Evolutionary conservation across 2,797 vertebrate species (phyloP).

Genomic region (Cynodonichthys magdalenae): DNA sequence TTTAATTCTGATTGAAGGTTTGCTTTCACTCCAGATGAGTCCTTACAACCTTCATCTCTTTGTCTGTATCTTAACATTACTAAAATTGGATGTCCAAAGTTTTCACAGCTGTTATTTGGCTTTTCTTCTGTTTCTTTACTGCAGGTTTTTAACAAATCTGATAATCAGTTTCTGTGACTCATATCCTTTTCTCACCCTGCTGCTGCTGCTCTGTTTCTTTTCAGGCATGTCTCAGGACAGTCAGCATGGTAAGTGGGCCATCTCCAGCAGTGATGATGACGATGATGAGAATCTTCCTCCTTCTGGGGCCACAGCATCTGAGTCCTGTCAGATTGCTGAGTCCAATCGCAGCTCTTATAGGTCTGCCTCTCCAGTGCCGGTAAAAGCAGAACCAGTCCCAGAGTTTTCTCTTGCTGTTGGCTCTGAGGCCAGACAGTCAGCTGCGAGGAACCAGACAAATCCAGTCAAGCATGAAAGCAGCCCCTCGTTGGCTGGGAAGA

Average conservation of each 20-base stretch:
- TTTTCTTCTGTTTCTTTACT: no score
- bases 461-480: slow-evolving; percentile 67
- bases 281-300: slow-evolving; percentile 82
- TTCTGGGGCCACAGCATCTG: slow-evolving; percentile 48
- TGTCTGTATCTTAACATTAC: no score
- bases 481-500: slow-evolving; percentile 69
- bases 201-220: slow-evolving; percentile 15
- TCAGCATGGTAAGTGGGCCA: slow-evolving; percentile 90
- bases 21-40: no score
- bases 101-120: no score
- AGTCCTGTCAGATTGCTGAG: not conserved
- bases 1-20: no score
- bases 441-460: slow-evolving; percentile 56
- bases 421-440: slow-evolving; percentile 76
- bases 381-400: slow-evolving; percentile 57
- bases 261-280: slow-evolving; percentile 96
- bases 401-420: slow-evolving; percentile 42
- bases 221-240: slow-evolving; percentile 87
- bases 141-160: not conserved
- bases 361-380: slow-evolving; percentile 24
- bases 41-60: no score
- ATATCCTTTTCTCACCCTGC: not conserved
- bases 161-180: not conserved
- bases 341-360: slow-evolving; percentile 14
- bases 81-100: no score